Evolutionary conservation across 1,140 invertebrate genomes (phyloP).

Genomic region (Mercenaria mercenaria): DNA sequence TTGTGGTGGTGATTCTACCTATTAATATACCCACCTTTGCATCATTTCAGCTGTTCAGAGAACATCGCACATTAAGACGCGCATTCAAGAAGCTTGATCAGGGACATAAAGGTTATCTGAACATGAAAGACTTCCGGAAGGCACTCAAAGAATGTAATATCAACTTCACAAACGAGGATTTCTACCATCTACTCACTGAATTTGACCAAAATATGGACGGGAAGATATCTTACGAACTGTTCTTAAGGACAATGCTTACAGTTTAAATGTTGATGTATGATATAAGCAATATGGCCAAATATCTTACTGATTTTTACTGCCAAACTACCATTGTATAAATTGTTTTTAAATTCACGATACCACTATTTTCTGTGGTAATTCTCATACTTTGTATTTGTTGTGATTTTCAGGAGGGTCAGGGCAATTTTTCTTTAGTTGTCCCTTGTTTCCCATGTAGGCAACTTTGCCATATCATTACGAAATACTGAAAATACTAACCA

Average conservation of each 20-base stretch:
- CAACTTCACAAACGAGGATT: slow-evolving; percentile 73
- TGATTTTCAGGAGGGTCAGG: too few species aligned
- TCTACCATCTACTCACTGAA: slow-evolving; percentile 76
- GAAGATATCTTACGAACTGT: slow-evolving; percentile 74
- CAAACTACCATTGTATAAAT: background rate
- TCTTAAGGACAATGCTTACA: slow-evolving; percentile 67
- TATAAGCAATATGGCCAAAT: background rate
- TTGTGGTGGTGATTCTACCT: too few species aligned
- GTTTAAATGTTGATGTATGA: background rate
- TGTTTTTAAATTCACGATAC: too few species aligned
- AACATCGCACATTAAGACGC: slow-evolving; percentile 64
- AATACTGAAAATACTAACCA: too few species aligned
- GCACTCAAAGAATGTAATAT: slow-evolving; percentile 70
- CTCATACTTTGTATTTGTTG: too few species aligned
- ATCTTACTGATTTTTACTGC: background rate
- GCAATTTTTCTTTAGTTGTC: too few species aligned
- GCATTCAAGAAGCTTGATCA: slow-evolving; percentile 73
- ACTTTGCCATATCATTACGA: too few species aligned
- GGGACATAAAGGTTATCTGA: slow-evolving; percentile 65
- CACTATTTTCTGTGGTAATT: too few species aligned
- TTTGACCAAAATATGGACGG: slow-evolving; percentile 75
- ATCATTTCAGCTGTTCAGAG: slow-evolving; percentile 72
- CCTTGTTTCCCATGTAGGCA: too few species aligned
- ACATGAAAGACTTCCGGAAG: slow-evolving; percentile 70
- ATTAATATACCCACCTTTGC: too few species aligned